phyloP scores from a whole-genome alignment of 2,113 vertebrate species.

The Tupaia tana region DNA sequence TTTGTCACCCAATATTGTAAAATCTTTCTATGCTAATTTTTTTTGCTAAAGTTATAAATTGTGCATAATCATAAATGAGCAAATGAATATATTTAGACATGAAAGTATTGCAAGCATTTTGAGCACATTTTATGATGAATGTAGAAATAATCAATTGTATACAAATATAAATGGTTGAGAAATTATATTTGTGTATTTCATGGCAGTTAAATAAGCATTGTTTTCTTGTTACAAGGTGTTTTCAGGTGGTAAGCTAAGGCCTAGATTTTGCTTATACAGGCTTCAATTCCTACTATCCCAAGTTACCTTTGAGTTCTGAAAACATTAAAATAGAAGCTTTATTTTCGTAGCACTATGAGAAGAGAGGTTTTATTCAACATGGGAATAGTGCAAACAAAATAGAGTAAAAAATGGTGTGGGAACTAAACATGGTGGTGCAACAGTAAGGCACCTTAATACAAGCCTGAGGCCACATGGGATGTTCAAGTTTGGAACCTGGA shows the following conservation, averaged over 20 bases:
- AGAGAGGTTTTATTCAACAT: neutral
- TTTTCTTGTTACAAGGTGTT: constrained; percentile 23
- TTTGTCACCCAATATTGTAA: neutral
- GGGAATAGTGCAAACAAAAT: neutral
- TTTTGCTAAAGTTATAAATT: constrained; percentile 32
- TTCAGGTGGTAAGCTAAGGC: neutral
- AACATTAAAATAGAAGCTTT: neutral
- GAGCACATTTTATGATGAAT: constrained; percentile 51
- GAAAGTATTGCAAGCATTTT: constrained; percentile 25
- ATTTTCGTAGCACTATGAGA: neutral
- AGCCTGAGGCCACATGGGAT: too few species aligned
- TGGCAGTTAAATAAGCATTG: constrained; percentile 49
- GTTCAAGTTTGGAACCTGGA: too few species aligned
- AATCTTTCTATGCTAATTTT: neutral
- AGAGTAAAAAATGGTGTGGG: neutral
- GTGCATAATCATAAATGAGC: constrained; percentile 38
- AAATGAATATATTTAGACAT: constrained; percentile 63
- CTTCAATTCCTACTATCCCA: neutral
- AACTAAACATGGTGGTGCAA: too few species aligned
- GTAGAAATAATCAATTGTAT: constrained; percentile 54
- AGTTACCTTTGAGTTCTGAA: neutral
- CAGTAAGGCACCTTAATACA: too few species aligned
- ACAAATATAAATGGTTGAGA: constrained; percentile 31
- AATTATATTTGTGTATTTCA: constrained; percentile 50
- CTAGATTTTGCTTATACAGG: neutral